Percentiles rank a stretch among this genome's conserved stretches.
Evolutionary conservation across 53 echinoderm and acorn worm genomes (phyloP).

Genomic region (Temnopleurus reevesii): DNA sequence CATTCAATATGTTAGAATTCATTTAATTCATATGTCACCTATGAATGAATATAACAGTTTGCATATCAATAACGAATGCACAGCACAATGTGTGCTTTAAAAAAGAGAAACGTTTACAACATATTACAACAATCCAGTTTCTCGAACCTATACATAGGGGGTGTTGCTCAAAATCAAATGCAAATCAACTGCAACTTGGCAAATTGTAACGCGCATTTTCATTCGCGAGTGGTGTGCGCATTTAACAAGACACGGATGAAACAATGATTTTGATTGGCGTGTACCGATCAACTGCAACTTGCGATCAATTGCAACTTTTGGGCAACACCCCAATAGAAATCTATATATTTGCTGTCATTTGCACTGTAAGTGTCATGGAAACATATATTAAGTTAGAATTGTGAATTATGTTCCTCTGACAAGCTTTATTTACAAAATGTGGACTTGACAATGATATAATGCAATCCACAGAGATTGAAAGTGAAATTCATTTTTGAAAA

Average conservation of each 20-base stretch:
- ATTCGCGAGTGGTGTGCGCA: too few relatives aligned
- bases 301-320: too few relatives aligned
- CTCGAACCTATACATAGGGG: background rate
- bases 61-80: background rate
- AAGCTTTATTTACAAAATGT: constrained; percentile 4
- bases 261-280: too few relatives aligned
- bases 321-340: too few relatives aligned
- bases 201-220: too few relatives aligned
- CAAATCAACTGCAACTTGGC: too few relatives aligned
- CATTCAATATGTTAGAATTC: constrained; percentile 15
- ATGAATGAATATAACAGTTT: background rate
- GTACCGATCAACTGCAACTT: too few relatives aligned
- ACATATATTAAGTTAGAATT: constrained; percentile 9
- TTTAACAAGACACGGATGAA: too few relatives aligned
- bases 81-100: constrained; percentile 1
- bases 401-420: background rate
- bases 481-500: too few relatives aligned
- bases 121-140: constrained; percentile 6
- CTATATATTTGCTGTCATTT: background rate
- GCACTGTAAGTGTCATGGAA: background rate
- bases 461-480: too few relatives aligned
- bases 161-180: too few relatives aligned
- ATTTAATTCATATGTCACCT: constrained; percentile 36
- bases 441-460: too few relatives aligned
- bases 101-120: constrained; percentile 10